Base-by-base conservation (phyloP, 2,888 invertebrate species). In the Drosophila mulleri region DNA sequence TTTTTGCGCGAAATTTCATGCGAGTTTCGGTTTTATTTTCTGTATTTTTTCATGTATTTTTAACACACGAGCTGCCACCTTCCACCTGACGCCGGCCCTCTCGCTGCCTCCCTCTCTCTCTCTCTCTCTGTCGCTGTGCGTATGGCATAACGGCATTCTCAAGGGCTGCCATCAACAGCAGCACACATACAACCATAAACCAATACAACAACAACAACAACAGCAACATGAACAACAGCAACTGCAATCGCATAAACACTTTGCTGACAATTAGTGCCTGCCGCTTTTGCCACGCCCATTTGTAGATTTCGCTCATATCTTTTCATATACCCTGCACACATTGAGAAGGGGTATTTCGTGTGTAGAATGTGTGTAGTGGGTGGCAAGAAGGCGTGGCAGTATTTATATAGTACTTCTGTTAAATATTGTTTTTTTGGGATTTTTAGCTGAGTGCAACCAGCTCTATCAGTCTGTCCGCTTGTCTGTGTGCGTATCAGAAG, bases 211-310 rank as follows among this genome's bases (percentile, higher is more conserved):
- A 39, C 39, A 53, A 23, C 50, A 63, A 41, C 44, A 42, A 42
- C 68, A 42, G 39, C 68, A 32, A 37, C 35, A 37, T 12, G 4
- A 84, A 72, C 50, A 35, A 12, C 53, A 53, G 20, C 56, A 67
- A 60, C 45, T 53, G 47, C 71, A 85, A 76, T 65, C 67, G 74
- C 69, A 84, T 83, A 85, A 85, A 79, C 80, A 74, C 75, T 83
- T 70, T 75, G 57, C 83, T 73, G 83, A 77, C 84, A 84, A 84
- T 88, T 85, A 83, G 85, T 78, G 80, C 67, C 60, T 48, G 73
- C 66, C 82, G 67, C 61, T 67, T 39, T 16, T 67, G 69, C 60
- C 69, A 66, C 69, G 61, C 76, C 72, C 52, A 14, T 32, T 44
- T 61, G 60, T 59, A 60, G 48, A 41, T 54, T 37, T 32, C 8